Percentiles rank a stretch among this genome's conserved stretches.
phyloP scores from a whole-genome alignment of 1,140 invertebrate genomes.

The Leptoteleia sp. region DNA sequence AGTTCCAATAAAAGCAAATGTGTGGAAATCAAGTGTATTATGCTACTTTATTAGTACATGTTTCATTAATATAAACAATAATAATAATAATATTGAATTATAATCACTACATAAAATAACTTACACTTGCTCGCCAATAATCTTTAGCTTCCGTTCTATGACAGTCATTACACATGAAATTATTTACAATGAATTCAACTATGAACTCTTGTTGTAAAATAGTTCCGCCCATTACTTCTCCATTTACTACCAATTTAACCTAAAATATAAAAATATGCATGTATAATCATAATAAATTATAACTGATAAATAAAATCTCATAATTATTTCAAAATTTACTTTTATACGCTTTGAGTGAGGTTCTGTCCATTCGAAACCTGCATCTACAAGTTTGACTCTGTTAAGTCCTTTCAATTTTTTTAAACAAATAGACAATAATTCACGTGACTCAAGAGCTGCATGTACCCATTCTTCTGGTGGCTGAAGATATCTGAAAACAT shows the following conservation, averaged over 20 bases:
- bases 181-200: slow-evolving; percentile 94
- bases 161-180: slow-evolving; percentile 99
- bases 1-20: no score
- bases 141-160: slow-evolving; percentile 98
- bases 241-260: slow-evolving; percentile 98
- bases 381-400: slow-evolving; percentile 95
- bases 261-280: slow-evolving; percentile 68
- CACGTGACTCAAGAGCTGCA: slow-evolving; percentile 94
- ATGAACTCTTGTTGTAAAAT: slow-evolving; percentile 95
- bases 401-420: slow-evolving; percentile 96
- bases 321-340: no score
- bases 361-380: slow-evolving; percentile 99
- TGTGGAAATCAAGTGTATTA: no score
- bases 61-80: no score
- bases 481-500: slow-evolving; percentile 89
- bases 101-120: slow-evolving; percentile 42
- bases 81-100: no score
- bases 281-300: no score
- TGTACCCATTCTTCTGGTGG: slow-evolving; percentile 95
- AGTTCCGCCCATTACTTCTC: slow-evolving; percentile 92
- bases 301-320: no score
- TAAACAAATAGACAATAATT: slow-evolving; percentile 94
- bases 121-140: slow-evolving; percentile 95
- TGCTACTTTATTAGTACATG: no score
- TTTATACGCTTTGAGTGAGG: slow-evolving; percentile 99